phyloP scores from a whole-genome alignment of 2,113 vertebrate genomes.

The Poeciliopsis prolifica region DNA sequence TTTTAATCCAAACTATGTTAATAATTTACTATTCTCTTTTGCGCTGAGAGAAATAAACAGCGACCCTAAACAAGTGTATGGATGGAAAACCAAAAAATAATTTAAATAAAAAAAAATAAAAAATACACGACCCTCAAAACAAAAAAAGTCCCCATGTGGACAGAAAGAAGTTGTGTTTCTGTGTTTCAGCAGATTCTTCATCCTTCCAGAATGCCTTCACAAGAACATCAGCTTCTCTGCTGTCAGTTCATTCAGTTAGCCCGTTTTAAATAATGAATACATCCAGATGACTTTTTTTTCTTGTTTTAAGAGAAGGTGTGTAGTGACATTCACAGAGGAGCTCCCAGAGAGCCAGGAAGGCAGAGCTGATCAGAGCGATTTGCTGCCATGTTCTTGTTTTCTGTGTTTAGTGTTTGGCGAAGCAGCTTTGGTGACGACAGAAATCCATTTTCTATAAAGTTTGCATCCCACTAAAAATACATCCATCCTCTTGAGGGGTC shows the following conservation, averaged over 20 bases:
- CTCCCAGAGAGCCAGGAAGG: conserved; percentile 55
- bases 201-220: not conserved
- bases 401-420: conserved; percentile 65
- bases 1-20: too few relatives aligned
- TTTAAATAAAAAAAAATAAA: not conserved
- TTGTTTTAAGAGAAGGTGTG: conserved; percentile 31
- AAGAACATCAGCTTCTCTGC: conserved; percentile 18
- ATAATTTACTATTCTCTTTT: too few relatives aligned
- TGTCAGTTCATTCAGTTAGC: conserved; percentile 31
- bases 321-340: conserved; percentile 61
- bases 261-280: conserved; percentile 58
- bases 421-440: conserved; percentile 68
- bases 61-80: not conserved
- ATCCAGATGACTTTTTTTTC: conserved; percentile 45
- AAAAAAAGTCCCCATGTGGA: not conserved
- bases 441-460: conserved; percentile 2
- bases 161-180: not conserved
- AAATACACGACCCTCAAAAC: not conserved
- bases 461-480: not conserved
- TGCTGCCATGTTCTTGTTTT: conserved; percentile 20
- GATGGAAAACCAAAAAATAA: not conserved
- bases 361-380: conserved; percentile 47
- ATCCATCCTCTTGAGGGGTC: not conserved
- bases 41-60: not conserved
- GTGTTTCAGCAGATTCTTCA: not conserved